These are phyloP conservation scores for Tapera naevia DNA, from an alignment of 2,797 vertebrate genomes.

Conservation along the genomic window DNA sequence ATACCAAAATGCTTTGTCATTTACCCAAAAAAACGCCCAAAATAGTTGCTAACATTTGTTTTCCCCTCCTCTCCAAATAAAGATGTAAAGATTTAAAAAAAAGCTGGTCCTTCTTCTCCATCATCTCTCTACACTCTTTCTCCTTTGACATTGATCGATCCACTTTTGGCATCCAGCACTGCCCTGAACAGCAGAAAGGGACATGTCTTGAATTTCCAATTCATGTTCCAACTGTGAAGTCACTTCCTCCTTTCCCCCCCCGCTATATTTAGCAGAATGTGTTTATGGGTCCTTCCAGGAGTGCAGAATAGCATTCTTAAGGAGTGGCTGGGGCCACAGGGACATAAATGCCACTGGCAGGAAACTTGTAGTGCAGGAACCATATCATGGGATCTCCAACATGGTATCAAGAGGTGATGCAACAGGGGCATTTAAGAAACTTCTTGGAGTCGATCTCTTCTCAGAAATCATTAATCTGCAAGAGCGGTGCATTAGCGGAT, in stretches of 20 bases:
- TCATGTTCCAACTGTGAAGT: background rate
- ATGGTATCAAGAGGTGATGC: accelerated
- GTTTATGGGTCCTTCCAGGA: background rate
- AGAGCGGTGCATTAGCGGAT: background rate
- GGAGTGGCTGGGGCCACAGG: background rate
- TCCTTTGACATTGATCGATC: background rate
- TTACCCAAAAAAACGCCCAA: conserved; percentile 47
- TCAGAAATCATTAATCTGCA: background rate
- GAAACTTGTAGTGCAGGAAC: background rate
- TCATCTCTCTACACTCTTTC: conserved; percentile 3
- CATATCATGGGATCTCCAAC: background rate
- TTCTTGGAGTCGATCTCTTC: background rate
- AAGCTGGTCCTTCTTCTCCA: background rate
- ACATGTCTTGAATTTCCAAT: background rate
- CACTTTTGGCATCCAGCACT: background rate
- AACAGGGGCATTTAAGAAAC: background rate
- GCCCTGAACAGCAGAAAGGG: background rate
- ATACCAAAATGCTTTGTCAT: conserved; percentile 70
- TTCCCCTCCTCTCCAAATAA: background rate
- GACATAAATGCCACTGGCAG: background rate
- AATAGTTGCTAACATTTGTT: conserved; percentile 7
- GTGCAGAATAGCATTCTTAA: background rate
- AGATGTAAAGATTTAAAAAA: background rate
- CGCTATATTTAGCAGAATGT: background rate
- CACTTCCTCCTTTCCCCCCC: background rate